phyloP scores from a whole-genome alignment of 2,113 vertebrate genomes.

The Rhea americana region DNA sequence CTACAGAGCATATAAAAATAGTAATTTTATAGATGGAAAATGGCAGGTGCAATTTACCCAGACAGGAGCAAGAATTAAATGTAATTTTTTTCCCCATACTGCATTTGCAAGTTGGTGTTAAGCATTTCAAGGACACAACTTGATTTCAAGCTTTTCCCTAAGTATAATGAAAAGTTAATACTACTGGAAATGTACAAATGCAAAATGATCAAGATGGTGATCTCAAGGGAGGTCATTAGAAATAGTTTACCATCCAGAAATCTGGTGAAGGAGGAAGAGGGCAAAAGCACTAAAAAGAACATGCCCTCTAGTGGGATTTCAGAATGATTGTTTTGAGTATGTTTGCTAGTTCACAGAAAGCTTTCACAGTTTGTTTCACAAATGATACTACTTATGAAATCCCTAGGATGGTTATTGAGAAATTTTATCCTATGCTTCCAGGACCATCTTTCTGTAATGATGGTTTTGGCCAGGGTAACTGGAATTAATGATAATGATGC shows the following conservation, averaged over 20 bases:
- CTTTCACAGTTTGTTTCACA: not conserved
- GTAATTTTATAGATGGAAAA: not conserved
- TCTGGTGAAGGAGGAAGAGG: not conserved
- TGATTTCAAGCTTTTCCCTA: not conserved
- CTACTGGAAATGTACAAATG: not conserved
- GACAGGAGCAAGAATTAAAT: not conserved
- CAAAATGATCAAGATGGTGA: not conserved
- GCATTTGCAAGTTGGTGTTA: not conserved
- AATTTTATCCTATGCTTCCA: not conserved
- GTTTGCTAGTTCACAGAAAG: not conserved
- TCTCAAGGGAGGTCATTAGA: not conserved
- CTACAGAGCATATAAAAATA: not conserved
- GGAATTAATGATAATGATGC: not conserved
- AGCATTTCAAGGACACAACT: not conserved
- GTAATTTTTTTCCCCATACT: not conserved
- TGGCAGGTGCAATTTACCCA: not conserved
- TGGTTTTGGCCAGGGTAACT: not conserved
- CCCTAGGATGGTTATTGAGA: not conserved
- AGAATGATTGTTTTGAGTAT: not conserved
- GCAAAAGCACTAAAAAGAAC: not conserved
- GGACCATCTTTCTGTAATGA: not conserved
- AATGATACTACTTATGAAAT: not conserved
- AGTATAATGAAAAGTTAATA: not conserved
- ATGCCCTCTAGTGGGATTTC: not conserved
- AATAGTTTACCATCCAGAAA: not conserved